Base-by-base conservation (phyloP, 2,888 invertebrate species). In the Dynastes tityus region DNA sequence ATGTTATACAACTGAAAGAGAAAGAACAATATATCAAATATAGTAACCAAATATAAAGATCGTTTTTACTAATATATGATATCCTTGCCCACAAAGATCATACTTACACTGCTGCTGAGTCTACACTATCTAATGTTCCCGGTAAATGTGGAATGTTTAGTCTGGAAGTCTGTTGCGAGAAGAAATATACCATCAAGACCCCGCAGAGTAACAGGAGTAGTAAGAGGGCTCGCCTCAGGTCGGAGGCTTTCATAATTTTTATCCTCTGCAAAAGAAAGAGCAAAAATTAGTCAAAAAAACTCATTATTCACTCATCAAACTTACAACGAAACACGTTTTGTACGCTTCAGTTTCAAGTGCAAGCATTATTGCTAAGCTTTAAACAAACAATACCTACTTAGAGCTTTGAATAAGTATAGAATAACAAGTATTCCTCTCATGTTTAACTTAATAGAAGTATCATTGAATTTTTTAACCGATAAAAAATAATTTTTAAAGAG, bases 221-320 rank as follows among this genome's bases (percentile, higher is more conserved):
- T 86, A 89, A 90, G 88, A 90, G 91, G 87, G 87, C 90, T 85
- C 89, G 90, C 88, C 90, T 89, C 86, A 91, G 87, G 86, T 90
- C 90, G 83, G 89, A 91, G 88, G 90, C 90, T 85, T 91, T 90
- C 88, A 90, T 88, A 84, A 87, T 87, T 82, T 82, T 84, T 78
- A 80, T 84, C 86, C 86, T 86, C 89, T 90, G 86, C 40, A 87
- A 87, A 79, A 83, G 83, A 76, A 40, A 27, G 8, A 8, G 65
- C 11, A 6, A 55, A 53, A 22, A 68, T 32, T 64, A 32, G 29
- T 32, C 5, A 37, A 37, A 37, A 65, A 16, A 16, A n/a, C 11
- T 11, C 8, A 45, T 2, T 45, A 45, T 11, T 45, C 45, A 8
- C 2, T 11, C 2, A 8, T 9, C 45, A 9, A 45, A 45, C 45